Conservation (phyloP, 2,797 vertebrate genomes). For the Holocentrus rufus region DNA sequence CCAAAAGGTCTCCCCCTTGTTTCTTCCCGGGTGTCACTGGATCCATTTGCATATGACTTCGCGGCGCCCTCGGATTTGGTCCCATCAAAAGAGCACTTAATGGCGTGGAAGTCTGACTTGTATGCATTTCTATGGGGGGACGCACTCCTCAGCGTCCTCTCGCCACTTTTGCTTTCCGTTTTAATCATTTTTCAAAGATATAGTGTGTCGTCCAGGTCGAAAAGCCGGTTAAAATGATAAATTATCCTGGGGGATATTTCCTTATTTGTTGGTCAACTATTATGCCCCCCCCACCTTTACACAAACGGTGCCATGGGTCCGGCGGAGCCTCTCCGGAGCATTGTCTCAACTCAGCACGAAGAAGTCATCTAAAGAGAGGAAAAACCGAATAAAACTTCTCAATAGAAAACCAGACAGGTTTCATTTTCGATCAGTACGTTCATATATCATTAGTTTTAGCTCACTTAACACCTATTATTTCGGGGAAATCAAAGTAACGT, state of each 20-base stretch:
- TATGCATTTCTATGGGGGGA: constrained; percentile 94
- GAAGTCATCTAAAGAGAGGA: constrained; percentile 60
- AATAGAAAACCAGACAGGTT: constrained; percentile 14
- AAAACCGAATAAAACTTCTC: constrained; percentile 23
- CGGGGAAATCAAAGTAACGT: constrained; percentile 3
- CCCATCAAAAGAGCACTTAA: constrained; percentile 93
- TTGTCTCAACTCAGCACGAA: constrained; percentile 50
- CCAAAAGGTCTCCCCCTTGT: constrained; percentile 85
- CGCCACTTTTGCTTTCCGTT: constrained; percentile 89
- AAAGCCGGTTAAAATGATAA: constrained; percentile 6
- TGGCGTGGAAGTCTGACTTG: constrained; percentile 93
- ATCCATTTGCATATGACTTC: constrained; percentile 85
- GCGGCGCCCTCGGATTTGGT: constrained; percentile 80
- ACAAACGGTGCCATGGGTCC: constrained; percentile 67
- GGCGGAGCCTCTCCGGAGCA: constrained; percentile 59
- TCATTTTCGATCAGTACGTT: neutral
- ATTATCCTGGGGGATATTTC: constrained; percentile 18
- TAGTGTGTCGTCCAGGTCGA: constrained; percentile 21
- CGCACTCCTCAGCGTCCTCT: constrained; percentile 90
- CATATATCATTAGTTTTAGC: neutral
- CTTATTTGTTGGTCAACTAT: constrained; percentile 40
- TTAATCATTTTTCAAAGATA: constrained; percentile 87
- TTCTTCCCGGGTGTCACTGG: constrained; percentile 83
- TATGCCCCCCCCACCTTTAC: constrained; percentile 48
- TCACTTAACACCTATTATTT: neutral